These are phyloP conservation scores for Gryllus bimaculatus DNA, from an alignment of 1,140 invertebrate species.

Conservation along the genomic window DNA sequence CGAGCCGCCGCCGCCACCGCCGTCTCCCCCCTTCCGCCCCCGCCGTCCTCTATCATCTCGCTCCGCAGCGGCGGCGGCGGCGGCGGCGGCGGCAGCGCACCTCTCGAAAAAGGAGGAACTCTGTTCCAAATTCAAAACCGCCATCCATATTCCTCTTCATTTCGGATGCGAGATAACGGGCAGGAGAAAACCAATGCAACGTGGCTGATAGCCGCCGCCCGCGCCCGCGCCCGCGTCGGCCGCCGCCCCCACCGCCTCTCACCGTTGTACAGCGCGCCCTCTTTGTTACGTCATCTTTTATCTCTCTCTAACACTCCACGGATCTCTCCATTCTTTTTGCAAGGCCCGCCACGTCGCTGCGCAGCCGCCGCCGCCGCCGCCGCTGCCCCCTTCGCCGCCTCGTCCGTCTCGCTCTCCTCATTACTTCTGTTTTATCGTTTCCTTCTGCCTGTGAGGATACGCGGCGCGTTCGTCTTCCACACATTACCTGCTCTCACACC, in stretches of 20 bases:
- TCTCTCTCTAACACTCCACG: background rate
- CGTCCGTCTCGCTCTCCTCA: background rate
- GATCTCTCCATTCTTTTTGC: background rate
- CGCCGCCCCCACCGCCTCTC: background rate
- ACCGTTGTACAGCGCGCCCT: background rate
- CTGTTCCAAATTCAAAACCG: conserved; percentile 4
- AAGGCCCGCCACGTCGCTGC: background rate
- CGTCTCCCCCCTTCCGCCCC: background rate
- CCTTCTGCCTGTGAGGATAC: background rate
- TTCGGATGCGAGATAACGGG: conserved; percentile 1
- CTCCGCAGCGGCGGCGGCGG: background rate
- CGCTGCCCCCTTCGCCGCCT: background rate
- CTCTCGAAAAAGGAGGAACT: background rate
- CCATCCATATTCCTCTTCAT: conserved; percentile 4
- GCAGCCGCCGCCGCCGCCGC: too few relatives aligned
- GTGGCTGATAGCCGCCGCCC: background rate
- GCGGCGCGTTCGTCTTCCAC: background rate
- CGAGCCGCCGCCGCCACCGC: too few relatives aligned
- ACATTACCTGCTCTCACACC: background rate
- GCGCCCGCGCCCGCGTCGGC: too few relatives aligned
- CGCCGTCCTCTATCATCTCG: background rate
- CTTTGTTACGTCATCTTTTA: background rate
- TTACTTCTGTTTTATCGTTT: conserved; percentile 1
- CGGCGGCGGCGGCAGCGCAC: background rate
- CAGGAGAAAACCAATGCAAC: conserved; percentile 3